Base-by-base conservation (phyloP, 2,113 vertebrate species). In the Ceyx margarethae region DNA sequence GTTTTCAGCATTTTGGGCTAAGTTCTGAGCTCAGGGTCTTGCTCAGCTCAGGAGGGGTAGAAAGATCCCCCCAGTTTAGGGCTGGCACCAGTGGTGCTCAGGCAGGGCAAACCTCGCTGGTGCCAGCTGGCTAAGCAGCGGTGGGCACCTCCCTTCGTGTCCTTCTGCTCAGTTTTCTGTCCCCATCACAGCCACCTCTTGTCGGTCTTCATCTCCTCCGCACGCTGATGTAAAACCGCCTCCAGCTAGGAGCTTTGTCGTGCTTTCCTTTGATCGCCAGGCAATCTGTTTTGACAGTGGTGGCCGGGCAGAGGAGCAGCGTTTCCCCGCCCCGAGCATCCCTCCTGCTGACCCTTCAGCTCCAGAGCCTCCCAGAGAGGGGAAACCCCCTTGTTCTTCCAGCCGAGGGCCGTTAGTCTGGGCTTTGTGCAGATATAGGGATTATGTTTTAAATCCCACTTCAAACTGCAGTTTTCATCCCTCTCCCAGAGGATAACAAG, bases 61-160 rank as follows among this genome's bases (percentile, higher is more conserved):
- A 25, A 74, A 61, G 18, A 61, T 13, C 5, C 31, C 53, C 33
- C 31, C 0, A 0, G 26, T 16, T 48, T 2, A 0, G 54, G 54
- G 65, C 29, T 17, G 56, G 48, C 1, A 5, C 66, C 2, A 3
- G 67, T 2, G 1, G 29, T 25, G 62, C 53, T 79, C 43, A 6
- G 4, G 48, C 3, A 0, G 40, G n/a, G 54, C 64, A 85, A 40
- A 29, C 26, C 48, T 26, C 22, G 1, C 16, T 6, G 1, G 62
- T 10, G 11, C 33, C 19, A 2, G 35, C 1, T 8, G 85, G 26
- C 9, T 48, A 51, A 25, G 76, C 9, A 5, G 35, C 40, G 19
- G 64, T n/a, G 11, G 66, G 66, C 33, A 13, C 5, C 29, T 78
- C 21, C 33, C 0, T 2, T 9, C 0, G 0, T 29, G 26, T 29